Evolutionary conservation across 1,140 invertebrate genomes (phyloP).

Genomic region (Venustaconcha ellipsiformis): DNA sequence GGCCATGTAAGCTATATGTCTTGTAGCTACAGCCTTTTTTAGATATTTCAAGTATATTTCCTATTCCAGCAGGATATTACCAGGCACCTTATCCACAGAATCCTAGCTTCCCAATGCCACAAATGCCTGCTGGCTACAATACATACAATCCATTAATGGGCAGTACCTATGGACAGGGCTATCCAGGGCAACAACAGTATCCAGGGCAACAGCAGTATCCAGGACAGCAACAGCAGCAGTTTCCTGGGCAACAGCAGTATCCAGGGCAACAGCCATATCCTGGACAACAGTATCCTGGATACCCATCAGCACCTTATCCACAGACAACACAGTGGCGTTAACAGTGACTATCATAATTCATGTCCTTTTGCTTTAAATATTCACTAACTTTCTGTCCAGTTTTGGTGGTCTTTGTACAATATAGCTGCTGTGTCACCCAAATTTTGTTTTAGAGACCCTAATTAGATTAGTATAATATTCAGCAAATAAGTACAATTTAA

Average conservation of each 20-base stretch:
- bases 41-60: no score
- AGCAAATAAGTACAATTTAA: no score
- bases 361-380: no score
- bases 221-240: constrained; percentile 1
- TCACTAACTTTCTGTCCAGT: no score
- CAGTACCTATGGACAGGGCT: constrained; percentile 17
- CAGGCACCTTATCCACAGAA: constrained; percentile 10
- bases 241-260: constrained; percentile 9
- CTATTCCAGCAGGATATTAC: not conserved
- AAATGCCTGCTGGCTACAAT: constrained; percentile 30
- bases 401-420: no score
- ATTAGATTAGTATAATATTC: no score
- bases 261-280: constrained; percentile 3
- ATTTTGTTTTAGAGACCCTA: no score
- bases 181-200: not conserved
- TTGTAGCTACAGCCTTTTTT: no score
- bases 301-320: constrained; percentile 14
- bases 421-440: no score
- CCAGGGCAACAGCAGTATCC: constrained; percentile 16
- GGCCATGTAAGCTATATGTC: no score
- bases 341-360: not conserved
- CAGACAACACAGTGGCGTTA: constrained; percentile 26
- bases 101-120: constrained; percentile 10
- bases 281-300: constrained; percentile 18
- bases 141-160: constrained; percentile 31